Evolutionary conservation across 2,113 vertebrate genomes (phyloP).

Genomic region (Ciconia boyciana): DNA sequence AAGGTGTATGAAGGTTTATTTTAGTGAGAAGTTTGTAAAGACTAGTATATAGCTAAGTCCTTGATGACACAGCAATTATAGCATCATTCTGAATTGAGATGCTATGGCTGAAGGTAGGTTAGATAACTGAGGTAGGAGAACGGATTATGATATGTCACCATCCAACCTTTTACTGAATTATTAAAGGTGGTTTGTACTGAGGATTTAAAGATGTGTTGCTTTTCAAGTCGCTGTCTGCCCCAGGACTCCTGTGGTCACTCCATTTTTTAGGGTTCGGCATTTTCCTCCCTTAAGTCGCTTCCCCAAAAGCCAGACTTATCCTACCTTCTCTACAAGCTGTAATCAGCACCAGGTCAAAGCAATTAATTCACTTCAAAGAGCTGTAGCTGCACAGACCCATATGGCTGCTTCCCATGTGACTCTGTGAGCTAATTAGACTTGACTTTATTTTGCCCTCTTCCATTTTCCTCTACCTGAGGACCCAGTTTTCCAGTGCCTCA

Average conservation of each 20-base stretch:
- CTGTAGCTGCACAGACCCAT: conserved; percentile 33
- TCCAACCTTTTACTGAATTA: neutral
- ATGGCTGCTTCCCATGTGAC: conserved; percentile 43
- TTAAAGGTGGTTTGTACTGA: neutral
- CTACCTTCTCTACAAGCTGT: neutral
- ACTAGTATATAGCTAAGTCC: neutral
- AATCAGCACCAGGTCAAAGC: conserved; percentile 60
- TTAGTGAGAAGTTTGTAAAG: neutral
- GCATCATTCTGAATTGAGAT: neutral
- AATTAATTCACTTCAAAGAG: conserved; percentile 63
- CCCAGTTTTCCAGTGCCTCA: neutral
- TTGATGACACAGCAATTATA: neutral
- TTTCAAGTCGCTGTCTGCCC: neutral
- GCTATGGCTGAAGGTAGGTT: neutral
- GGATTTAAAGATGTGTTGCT: neutral
- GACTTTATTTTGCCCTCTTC: conserved; percentile 42
- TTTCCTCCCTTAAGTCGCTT: neutral
- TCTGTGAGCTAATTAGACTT: conserved; percentile 37
- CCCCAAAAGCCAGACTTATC: neutral
- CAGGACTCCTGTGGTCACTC: neutral
- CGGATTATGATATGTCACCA: neutral
- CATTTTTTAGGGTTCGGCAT: neutral
- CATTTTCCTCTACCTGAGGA: neutral
- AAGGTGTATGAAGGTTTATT: neutral
- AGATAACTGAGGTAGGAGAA: neutral